phyloP scores from a whole-genome alignment of 1,140 invertebrate species.

The Elymnias hypermnestra region DNA sequence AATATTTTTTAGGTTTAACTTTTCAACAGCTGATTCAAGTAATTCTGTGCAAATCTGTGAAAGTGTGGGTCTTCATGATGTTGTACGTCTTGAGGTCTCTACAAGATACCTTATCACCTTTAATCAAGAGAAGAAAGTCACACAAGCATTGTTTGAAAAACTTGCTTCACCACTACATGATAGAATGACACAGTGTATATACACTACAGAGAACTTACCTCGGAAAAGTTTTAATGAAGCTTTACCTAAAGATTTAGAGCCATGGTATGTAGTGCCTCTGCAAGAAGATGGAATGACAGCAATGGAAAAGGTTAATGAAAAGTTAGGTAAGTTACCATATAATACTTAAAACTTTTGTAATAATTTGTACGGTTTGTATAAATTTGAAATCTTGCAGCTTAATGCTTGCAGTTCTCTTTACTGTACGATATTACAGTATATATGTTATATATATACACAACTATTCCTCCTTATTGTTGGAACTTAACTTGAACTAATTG shows the following conservation, averaged over 20 bases:
- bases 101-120: slow-evolving; percentile 85
- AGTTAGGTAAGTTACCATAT: slow-evolving; percentile 80
- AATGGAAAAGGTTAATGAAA: slow-evolving; percentile 87
- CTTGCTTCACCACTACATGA: slow-evolving; percentile 85
- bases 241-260: slow-evolving; percentile 78
- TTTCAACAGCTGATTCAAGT: slow-evolving; percentile 95
- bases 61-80: slow-evolving; percentile 84
- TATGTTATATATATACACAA: too few species aligned
- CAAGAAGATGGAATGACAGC: slow-evolving; percentile 85
- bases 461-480: too few species aligned
- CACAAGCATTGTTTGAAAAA: slow-evolving; percentile 68
- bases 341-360: too few species aligned
- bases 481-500: too few species aligned
- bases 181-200: slow-evolving; percentile 84
- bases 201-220: slow-evolving; percentile 83
- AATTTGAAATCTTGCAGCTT: too few species aligned
- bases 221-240: slow-evolving; percentile 83
- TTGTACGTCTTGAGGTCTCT: slow-evolving; percentile 88
- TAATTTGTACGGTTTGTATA: too few species aligned
- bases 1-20: slow-evolving; percentile 87
- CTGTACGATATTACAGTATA: too few species aligned
- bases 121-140: slow-evolving; percentile 52
- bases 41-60: slow-evolving; percentile 96
- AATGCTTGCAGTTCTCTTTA: too few species aligned
- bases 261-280: slow-evolving; percentile 91